These are phyloP conservation scores for Heterodera filipjevi DNA, from an alignment of 2,888 invertebrate species.

Conservation along the genomic window DNA sequence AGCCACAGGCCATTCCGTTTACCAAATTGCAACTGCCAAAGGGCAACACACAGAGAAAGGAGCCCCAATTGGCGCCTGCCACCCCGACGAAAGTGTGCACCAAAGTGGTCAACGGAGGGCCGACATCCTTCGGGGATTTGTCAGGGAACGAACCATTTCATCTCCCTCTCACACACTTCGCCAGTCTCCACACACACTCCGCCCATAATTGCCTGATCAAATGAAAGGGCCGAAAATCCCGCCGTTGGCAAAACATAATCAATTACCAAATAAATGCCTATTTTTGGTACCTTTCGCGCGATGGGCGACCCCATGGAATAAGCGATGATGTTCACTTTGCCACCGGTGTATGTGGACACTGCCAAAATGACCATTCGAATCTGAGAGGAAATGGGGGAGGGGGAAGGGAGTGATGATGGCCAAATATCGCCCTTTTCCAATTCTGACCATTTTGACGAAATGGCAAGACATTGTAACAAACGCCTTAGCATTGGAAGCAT, in stretches of 20 bases:
- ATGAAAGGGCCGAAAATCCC: not conserved
- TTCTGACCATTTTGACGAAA: slow-evolving; percentile 56
- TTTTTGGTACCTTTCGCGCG: slow-evolving; percentile 50
- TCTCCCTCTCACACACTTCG: slow-evolving; percentile 35
- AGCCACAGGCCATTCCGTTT: slow-evolving; percentile 56
- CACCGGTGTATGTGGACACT: slow-evolving; percentile 54
- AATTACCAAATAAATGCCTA: not conserved
- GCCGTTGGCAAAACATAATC: not conserved
- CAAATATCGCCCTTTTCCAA: not conserved
- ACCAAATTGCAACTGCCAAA: slow-evolving; percentile 58
- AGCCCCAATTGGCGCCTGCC: slow-evolving; percentile 60
- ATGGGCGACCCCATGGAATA: slow-evolving; percentile 62
- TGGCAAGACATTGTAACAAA: slow-evolving; percentile 60
- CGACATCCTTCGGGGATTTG: slow-evolving; percentile 42
- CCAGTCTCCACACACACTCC: slow-evolving; percentile 55
- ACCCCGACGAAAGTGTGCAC: slow-evolving; percentile 56
- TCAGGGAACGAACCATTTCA: too few relatives aligned
- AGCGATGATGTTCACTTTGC: slow-evolving; percentile 59
- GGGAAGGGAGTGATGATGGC: not conserved
- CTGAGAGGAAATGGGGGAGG: slow-evolving; percentile 35
- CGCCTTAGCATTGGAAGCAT: not conserved
- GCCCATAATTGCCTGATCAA: slow-evolving; percentile 42
- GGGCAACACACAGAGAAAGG: slow-evolving; percentile 56
- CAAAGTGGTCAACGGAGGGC: slow-evolving; percentile 53
- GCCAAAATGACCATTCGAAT: slow-evolving; percentile 56